Base-by-base conservation (phyloP, 1,140 invertebrate species). In the Lepidurus apus region DNA sequence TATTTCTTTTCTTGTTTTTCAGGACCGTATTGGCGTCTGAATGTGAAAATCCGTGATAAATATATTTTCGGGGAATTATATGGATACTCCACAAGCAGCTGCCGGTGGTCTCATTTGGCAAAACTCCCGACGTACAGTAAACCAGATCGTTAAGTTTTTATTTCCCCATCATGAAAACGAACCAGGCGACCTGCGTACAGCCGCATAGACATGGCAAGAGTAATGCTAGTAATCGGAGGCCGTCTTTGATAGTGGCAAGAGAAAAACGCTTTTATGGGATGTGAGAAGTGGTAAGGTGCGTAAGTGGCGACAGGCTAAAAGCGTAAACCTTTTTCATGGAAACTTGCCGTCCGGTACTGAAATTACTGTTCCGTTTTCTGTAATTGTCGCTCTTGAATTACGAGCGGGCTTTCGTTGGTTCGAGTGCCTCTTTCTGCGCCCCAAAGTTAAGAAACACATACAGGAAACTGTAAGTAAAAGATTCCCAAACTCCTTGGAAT, bases 71-170 rank as follows among this genome's bases (percentile, higher is more conserved):
- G 17, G 53, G 6, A 7, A 65, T 65, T 13, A 65, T n/a, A 65
- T n/a, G 21, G 53, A 65, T 65, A 65, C 53, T 11, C 6, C 17
- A n/a, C 17, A 65, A 65, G 53, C 53, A 65, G 53, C 53, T 65
- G 53, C 17, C 17, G 21, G 17, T 8, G 53, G 53, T 65, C 53
- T 65, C 53, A 65, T 65, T 65, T 65, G 53, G 53, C 13, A 65
- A 65, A 65, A n/a, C 53, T 65, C 53, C 53, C 53, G 21, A 21
- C 53, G 53, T 65, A 65, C 13, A 65, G n/a, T 65, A 65, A 65
- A 65, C 53, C 53, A 65, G 53, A 65, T 21, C 53, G 53, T 65
- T 65, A 65, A 65, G 13, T 47, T 65, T 65, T 65, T 65, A 65
- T 65, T 13, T 17, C 53, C 8, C 21, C 53, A 65, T 65, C 53